phyloP scores from a whole-genome alignment of 2,113 vertebrate genomes.

The Larimichthys polyactis region DNA sequence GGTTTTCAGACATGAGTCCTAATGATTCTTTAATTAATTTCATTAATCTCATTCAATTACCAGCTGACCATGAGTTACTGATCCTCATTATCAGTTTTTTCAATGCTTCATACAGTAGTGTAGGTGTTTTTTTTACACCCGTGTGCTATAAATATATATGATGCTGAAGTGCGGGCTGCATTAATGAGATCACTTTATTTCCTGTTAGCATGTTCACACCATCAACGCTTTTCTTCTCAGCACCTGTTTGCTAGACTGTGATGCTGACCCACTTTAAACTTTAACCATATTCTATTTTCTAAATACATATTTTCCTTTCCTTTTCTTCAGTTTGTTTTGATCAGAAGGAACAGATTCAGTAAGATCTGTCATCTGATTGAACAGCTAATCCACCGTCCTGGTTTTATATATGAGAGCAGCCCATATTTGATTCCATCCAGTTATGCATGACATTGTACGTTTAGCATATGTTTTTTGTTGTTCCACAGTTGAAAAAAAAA shows the following conservation, averaged over 20 bases:
- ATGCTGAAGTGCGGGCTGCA: background rate
- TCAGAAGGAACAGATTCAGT: conserved; percentile 22
- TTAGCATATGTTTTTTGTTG: conserved; percentile 48
- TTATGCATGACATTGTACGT: conserved; percentile 63
- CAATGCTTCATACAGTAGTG: background rate
- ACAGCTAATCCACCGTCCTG: conserved; percentile 18
- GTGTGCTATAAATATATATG: conserved; percentile 5
- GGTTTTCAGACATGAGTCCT: background rate
- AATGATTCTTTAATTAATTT: conserved; percentile 11
- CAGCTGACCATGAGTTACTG: conserved; percentile 11
- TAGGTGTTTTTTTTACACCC: background rate
- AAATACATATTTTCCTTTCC: background rate
- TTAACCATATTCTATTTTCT: conserved; percentile 3
- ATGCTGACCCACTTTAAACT: conserved; percentile 16
- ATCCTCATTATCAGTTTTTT: conserved; percentile 19
- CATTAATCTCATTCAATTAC: conserved; percentile 13
- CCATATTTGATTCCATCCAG: conserved; percentile 35
- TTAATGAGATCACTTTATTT: conserved; percentile 23
- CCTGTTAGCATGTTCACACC: background rate
- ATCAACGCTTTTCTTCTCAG: background rate
- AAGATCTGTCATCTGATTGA: conserved; percentile 52
- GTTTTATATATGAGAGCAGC: conserved; percentile 7
- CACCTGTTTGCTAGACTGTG: conserved; percentile 14
- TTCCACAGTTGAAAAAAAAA: conserved; percentile 34
- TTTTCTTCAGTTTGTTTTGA: conserved; percentile 27